Base-by-base conservation (phyloP, 2,113 vertebrate species). In the Mohoua ochrocephala region DNA sequence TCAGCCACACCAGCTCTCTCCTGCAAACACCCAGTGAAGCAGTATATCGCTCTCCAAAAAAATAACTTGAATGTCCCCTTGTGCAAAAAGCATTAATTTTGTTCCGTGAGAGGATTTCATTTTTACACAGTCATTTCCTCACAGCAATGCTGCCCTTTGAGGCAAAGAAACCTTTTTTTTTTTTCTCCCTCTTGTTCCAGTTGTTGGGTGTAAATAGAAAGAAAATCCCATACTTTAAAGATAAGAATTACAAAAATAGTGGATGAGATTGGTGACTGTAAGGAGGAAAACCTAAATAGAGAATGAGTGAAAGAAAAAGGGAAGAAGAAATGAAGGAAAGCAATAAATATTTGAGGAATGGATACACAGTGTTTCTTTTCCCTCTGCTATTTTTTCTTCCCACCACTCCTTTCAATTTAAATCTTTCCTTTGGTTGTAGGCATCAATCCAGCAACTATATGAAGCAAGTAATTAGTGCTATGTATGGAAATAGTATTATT, bases 381-480 rank as follows among this genome's bases (percentile, higher is more conserved):
- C 57, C 15, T 57, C 31, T 63, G 18, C 30, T 90, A 28, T 41
- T 67, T 31, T 76, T 75, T 75, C 57, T 89, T 65, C 26, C n/a
- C 23, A 75, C 16, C 22, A 19, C 8, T 70, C 12, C 27, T 87
- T 83, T 68, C 21, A 91, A 50, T 88, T 91, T 67, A 73, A 67
- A 77, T 83, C 5, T 83, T 91, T 90, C 33, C 15, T 90, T 91
- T 82, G 12, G 19, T 84, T 54, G 39, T 56, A 88, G 71, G 39
- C 68, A 83, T 41, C 22, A 90, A 37, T 77, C 75, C 63, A 96
- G 59, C 21, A 84, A 81, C 42, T 90, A n/a, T 67, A 74, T 63
- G 52, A 83, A 95, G 33, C 59, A 59, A 85, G 35, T 86, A 93
- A 91, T 96, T 91, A 86, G 78, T 71, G 24, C 71, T 91, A 50